Conservation (phyloP, 2,888 invertebrate species). For the Andrena fulva region DNA sequence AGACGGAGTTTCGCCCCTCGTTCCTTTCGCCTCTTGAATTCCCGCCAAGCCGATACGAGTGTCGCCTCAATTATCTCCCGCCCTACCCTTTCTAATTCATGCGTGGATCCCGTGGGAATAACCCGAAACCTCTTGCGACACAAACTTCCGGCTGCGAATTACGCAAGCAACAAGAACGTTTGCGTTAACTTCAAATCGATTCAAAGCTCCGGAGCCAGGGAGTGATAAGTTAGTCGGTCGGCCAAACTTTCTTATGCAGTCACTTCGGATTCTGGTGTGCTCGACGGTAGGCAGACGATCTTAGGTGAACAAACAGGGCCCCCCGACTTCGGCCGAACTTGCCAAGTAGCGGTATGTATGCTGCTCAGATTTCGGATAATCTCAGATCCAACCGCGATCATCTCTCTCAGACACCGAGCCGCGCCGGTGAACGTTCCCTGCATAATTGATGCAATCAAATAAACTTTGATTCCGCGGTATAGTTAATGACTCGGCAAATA, state of each 20-base stretch:
- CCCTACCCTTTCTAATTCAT: too few relatives aligned
- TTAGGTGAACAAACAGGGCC: constrained; percentile 54
- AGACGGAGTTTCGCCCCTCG: constrained; percentile 1
- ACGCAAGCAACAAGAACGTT: neutral
- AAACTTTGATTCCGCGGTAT: constrained; percentile 16
- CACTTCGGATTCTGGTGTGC: constrained; percentile 28
- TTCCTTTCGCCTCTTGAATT: constrained; percentile 3
- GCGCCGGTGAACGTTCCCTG: constrained; percentile 15
- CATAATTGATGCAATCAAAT: constrained; percentile 40
- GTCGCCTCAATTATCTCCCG: constrained; percentile 8
- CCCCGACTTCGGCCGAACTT: constrained; percentile 53
- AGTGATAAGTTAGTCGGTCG: constrained; percentile 28
- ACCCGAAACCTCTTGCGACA: neutral
- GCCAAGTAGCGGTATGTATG: constrained; percentile 42
- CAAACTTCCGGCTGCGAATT: neutral
- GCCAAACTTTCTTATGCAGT: constrained; percentile 45
- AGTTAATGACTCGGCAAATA: constrained; percentile 8
- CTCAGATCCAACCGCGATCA: constrained; percentile 35
- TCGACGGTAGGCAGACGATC: constrained; percentile 41
- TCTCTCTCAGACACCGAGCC: constrained; percentile 14
- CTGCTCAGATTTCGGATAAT: constrained; percentile 57
- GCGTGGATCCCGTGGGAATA: neutral
- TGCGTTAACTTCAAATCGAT: neutral
- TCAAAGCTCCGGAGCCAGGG: neutral
- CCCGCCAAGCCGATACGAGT: neutral